Conservation (phyloP, 2,113 vertebrate genomes). For the Clarias magur region DNA sequence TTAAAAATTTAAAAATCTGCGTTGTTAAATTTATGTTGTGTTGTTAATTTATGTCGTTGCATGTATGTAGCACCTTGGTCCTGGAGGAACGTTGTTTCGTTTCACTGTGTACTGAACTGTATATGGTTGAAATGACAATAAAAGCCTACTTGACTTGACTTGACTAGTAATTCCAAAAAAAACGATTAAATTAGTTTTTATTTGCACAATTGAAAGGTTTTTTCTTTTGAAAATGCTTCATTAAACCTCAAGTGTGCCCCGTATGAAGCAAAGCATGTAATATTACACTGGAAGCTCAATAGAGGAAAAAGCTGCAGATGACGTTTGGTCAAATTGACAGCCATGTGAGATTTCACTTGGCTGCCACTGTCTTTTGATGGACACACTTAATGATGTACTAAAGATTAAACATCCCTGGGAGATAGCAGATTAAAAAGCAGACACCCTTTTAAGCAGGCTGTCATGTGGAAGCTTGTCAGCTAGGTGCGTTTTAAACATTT, state of each 20-base stretch:
- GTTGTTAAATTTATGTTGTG: no score
- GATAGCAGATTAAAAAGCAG: constrained; percentile 32
- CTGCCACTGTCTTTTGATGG: constrained; percentile 32
- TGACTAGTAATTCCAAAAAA: no score
- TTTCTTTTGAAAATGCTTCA: background rate
- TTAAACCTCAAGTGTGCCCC: background rate
- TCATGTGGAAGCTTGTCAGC: constrained; percentile 35
- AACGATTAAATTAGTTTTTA: background rate
- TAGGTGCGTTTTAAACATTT: constrained; percentile 26
- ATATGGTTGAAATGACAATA: no score
- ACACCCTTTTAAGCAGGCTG: constrained; percentile 30
- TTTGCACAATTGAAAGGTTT: background rate
- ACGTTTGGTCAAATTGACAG: constrained; percentile 17
- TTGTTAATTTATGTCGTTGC: no score
- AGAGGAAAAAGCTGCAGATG: background rate
- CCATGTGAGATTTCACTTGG: constrained; percentile 28
- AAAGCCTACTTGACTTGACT: no score
- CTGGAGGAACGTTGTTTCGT: no score
- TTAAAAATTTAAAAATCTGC: no score
- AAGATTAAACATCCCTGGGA: constrained; percentile 45
- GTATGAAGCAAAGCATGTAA: background rate
- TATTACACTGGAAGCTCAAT: background rate
- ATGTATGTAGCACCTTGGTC: no score
- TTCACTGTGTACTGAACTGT: no score
- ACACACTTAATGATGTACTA: constrained; percentile 32